Base-by-base conservation (phyloP, 37 sponge, comb jelly and placozoan genomes). In the Spongilla lacustris region DNA sequence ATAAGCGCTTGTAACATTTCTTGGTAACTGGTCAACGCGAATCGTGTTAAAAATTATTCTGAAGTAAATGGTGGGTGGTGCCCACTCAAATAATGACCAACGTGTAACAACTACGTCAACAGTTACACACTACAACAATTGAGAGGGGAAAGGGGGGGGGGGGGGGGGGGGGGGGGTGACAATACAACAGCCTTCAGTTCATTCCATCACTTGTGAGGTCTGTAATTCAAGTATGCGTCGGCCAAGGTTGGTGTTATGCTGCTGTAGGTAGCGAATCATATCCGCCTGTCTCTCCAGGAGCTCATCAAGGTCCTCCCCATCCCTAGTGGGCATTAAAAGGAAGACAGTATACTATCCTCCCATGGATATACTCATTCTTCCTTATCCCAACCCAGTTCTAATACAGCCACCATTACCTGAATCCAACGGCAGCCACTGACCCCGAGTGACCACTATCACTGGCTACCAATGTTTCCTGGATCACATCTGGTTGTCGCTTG, bases 181-280 rank as follows among this genome's bases (percentile, higher is more conserved):
- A 35, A 75, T 2, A 75, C 76, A 14, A 46, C 4, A 17, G 76
- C 76, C 3, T 22, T 26, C 33, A 31, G 34, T 29, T 75, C 76
- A 90, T 69, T 90, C 91, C 69, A 90, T 46, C 66, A 73, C 74
- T 70, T 82, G 81, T 14, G 83, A 71, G 34, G 93, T 50, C 35
- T 88, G 90, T 58, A 95, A 82, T 66, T 90, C 81, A n/a, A 92
- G 71, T 36, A 97, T 92, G 79, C 93, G 83, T 37, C 93, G 36
- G 33, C 91, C 98, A 24, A 97, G 91, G 76, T 93, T 89, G 38
- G 95, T 93, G 74, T 97, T 97, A 88, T 95, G 98, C 74, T 95
- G 96, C 68, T 97, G 93, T 13, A 97, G 92, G 81, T 97, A 95
- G 10, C 95, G 93, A n/a, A 97, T 97, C 93, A 91, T 97, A 83